Base-by-base conservation (phyloP, 2,113 vertebrate species). In the Hippocampus zosterae region DNA sequence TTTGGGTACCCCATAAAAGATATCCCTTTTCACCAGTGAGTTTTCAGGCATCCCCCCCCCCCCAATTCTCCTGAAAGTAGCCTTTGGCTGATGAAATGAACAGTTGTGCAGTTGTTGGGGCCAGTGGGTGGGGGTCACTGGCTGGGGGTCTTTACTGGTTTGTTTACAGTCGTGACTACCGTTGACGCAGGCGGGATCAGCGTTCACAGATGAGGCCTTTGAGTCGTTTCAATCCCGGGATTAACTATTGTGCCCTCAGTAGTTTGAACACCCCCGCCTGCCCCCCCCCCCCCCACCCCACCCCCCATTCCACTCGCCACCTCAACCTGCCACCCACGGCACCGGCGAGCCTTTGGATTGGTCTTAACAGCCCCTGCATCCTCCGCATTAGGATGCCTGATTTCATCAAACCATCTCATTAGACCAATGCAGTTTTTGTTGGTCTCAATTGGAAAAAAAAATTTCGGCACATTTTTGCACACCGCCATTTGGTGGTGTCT, bases 181-280 rank as follows among this genome's bases (percentile, higher is more conserved):
- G 79, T 77, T 82, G 77, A 79, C 69, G 73, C 21, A 64, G 71
- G 63, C 50, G 4, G 76, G 85, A 86, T 86, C 81, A 85, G 74
- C 77, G 83, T 74, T 59, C 74, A 53, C 70, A 65, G 74, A 83
- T 75, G 67, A 46, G 52, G 67, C 73, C 81, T 81, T 74, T 76
- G 69, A 81, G 77, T 87, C 81, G 84, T 15, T 87, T 89, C 84
- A 59, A 76, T 69, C 79, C 4, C 10, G 67, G 79, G 88, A 88
- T 89, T 88, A 88, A 70, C 81, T 66, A 78, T 84, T 80, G 80
- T 83, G 73, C 29, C 25, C 8, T 0, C 10, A 41, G 33, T 56
- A 67, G 60, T 46, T 67, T 25, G 8, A 72, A 69, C 57, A 41
- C 68, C 65, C 37, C 21, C 1, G n/a, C n/a, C n/a, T n/a, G n/a